A percentile compares a stretch with the other conserved stretches of the same genome.
phyloP scores from a whole-genome alignment of 2,113 vertebrate species.

The Diglossa brunneiventris region DNA sequence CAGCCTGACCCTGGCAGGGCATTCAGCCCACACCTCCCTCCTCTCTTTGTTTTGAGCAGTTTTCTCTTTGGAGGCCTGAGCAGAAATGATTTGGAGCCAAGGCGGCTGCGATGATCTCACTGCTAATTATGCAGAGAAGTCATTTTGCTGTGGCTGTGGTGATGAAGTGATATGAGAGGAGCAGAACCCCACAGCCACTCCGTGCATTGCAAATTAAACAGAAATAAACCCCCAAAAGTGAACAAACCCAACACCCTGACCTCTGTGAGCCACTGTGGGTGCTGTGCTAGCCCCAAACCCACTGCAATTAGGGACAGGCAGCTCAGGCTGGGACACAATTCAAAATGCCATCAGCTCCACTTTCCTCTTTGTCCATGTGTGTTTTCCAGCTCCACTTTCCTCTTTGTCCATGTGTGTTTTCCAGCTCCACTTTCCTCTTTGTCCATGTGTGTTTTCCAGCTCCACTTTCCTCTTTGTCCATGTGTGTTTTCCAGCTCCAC shows the following conservation, averaged over 20 bases:
- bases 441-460: slow-evolving; percentile 11
- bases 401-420: slow-evolving; percentile 1
- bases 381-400: slow-evolving; percentile 17
- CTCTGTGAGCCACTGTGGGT: background rate
- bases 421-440: background rate
- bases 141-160: background rate
- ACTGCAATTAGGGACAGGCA: slow-evolving; percentile 43
- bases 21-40: background rate
- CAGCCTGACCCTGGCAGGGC: background rate
- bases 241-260: background rate
- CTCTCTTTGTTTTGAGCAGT: background rate
- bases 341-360: slow-evolving; percentile 40
- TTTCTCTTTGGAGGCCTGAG: background rate
- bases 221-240: background rate
- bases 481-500: slow-evolving; percentile 8
- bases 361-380: background rate
- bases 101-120: slow-evolving; percentile 25
- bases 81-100: background rate
- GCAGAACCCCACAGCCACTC: slow-evolving; percentile 18
- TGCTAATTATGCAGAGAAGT: slow-evolving; percentile 61
- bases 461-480: background rate
- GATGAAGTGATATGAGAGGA: slow-evolving; percentile 33
- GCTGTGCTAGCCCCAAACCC: slow-evolving; percentile 26
- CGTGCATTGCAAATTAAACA: background rate
- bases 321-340: slow-evolving; percentile 58